Base-by-base conservation (phyloP, 2,888 invertebrate species). In the Dynastes tityus region DNA sequence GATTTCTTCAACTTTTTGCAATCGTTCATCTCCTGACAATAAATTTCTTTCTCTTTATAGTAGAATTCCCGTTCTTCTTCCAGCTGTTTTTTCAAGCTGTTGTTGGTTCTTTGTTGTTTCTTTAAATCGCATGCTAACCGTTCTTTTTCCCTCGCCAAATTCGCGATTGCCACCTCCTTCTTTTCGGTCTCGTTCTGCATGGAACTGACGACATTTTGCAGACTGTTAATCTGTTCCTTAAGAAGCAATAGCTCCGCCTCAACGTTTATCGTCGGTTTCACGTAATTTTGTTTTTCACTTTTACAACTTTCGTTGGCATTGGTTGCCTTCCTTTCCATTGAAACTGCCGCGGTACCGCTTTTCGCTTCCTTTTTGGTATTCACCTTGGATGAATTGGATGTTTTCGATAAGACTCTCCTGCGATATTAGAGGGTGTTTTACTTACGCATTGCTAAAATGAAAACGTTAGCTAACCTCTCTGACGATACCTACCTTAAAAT, bases 1-100 rank as follows among this genome's bases (percentile, higher is more conserved):
- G 84, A 85, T 76, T 82, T 82, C 79, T 85, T 87, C 53, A 87
- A 80, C 81, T 87, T 86, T 78, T 88, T 88, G 76, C 83, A 87
- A 78, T 86, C 88, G 81, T 88, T 89, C 88, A 89, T 89, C 85
- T 91, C 91, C 68, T 90, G 88, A 78, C 90, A 88, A 78, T 91
- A 90, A 78, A 88, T 87, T 81, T 91, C 90, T 82, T 91, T 92
- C 84, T 91, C 91, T 83, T 90, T 89, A 80, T 88, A 90, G 84
- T 91, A 90, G 83, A 90, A 90, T 79, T 88, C 88, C 84, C 91
- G 88, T 86, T 92, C 91, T 81, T 91, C 90, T 80, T 90, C 88
- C 80, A 92, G 85, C 85, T 92, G 91, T 86, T 91, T 90, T 81
- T 89, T 88, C 79, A 92, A 83, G 83, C 88, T 90, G 81, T 87